Base-by-base conservation (phyloP, 1,140 invertebrate species). In the Adelges cooleyi region DNA sequence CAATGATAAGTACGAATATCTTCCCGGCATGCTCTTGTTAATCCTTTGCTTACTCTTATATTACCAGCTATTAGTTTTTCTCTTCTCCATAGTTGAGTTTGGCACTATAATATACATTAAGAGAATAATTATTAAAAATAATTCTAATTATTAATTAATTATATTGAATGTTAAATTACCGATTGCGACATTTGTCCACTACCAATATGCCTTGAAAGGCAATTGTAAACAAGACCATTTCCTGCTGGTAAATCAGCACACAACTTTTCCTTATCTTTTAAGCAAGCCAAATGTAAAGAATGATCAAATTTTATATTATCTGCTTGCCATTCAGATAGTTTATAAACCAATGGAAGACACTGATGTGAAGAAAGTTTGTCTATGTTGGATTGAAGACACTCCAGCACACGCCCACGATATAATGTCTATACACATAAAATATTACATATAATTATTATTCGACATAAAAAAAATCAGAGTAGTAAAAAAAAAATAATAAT, bases 251-350 rank as follows among this genome's bases (percentile, higher is more conserved):
- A 79, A 71, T 80, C 80, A 17, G 77, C 76, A 75, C 84, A 92
- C 73, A 82, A 86, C 66, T 74, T 81, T 49, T 86, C 84, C 46
- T 89, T 82, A 75, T 98, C 95, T 2, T 86, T 80, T 46, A 83
- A 80, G 77, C 96, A 99, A 2, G 92, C 89, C 69, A 92, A 83
- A 75, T 87, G 97, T 18, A 98, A 76, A 53, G 66, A 38, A 67
- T 89, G 78, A 76, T 98, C 95, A 33, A 95, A 76, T 73, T 93
- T 91, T 49, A 95, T 87, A 73, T 93, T 91, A 69, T 92, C 92
- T 0, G 90, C 85, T 76, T 95, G 92, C 25, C 94, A 81, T 75
- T 98, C 92, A 2, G 92, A 87, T 2, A 95, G 77, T 49, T 85
- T 81, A 66, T 90, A 81, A 8, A 95, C 84, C 75, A 93, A 85